Percentiles rank a stretch among this genome's conserved stretches.
Conservation (phyloP, 2,888 invertebrate genomes). For the Idaea aversata region DNA sequence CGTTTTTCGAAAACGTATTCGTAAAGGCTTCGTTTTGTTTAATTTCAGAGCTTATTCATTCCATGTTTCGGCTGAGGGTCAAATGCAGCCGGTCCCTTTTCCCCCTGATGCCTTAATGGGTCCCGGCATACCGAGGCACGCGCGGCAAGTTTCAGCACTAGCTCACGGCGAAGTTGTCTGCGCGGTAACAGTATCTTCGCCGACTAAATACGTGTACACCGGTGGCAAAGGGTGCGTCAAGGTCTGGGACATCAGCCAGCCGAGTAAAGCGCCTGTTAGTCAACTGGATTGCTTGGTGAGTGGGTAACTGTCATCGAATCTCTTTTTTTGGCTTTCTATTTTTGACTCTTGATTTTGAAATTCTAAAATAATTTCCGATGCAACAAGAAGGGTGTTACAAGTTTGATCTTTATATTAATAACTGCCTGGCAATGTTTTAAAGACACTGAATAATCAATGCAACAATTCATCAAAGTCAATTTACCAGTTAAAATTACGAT, state of each 20-base stretch:
- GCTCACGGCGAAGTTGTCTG: conserved; percentile 98
- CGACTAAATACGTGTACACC: conserved; percentile 96
- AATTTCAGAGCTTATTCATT: conserved; percentile 92
- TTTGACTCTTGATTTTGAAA: conserved; percentile 19
- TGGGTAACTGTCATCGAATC: conserved; percentile 72
- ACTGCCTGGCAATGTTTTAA: too few relatives aligned
- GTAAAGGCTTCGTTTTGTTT: conserved; percentile 15
- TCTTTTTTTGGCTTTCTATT: conserved; percentile 29
- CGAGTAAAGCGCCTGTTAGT: conserved; percentile 92
- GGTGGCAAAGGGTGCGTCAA: conserved; percentile 98
- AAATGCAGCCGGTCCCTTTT: conserved; percentile 95
- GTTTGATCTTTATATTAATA: too few relatives aligned
- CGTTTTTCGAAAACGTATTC: conserved; percentile 18
- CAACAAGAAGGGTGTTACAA: too few relatives aligned
- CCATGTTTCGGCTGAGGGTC: conserved; percentile 94
- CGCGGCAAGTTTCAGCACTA: conserved; percentile 94
- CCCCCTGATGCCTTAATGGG: conserved; percentile 96
- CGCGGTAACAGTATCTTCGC: conserved; percentile 97
- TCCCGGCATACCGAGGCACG: conserved; percentile 95
- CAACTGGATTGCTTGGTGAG: conserved; percentile 94
- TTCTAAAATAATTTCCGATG: not conserved
- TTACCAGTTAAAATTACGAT: too few relatives aligned
- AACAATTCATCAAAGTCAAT: too few relatives aligned
- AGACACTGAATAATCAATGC: too few relatives aligned
- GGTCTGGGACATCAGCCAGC: conserved; percentile 97